Evolutionary conservation across 2,113 vertebrate genomes (phyloP), one percentile per base, ranked within the genome.

Genomic region (Peromyscus maniculatus): DNA sequence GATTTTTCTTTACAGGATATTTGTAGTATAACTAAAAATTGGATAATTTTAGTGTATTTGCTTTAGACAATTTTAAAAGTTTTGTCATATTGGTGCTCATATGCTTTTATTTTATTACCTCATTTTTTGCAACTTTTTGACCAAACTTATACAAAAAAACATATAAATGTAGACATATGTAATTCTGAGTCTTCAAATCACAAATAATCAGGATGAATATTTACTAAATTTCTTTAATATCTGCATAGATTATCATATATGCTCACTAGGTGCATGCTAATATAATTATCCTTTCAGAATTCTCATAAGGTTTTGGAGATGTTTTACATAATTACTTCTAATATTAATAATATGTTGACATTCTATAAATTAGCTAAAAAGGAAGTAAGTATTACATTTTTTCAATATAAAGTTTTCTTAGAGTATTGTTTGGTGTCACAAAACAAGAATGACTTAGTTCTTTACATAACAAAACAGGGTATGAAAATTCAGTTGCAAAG

Each of bases 161-260:
- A 0, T 17, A 69, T 67, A 80, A 88, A 62, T 0, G 16, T 52
- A 0, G 36, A 19, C n/a, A 24, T 66, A 67, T 55, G 91, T 64
- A 77, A 92, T 71, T 82, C 66, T 80, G 3, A 62, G 39, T 43
- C 3, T 80, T 90, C 87, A 87, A 83, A 72, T 91, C 16, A 95
- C 17, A 92, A 46, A 80, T 59, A 59, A 66, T 83, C 55, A 79
- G n/a, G 1, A 64, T 64, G 94, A 72, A 79, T 91, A 88, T 64
- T 93, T 93, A 33, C 11, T 46, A 89, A 88, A 10, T 43, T 4
- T 55, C 55, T 79, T 2, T 0, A 28, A 43, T 74, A 0, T 7
- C 64, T 52, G 2, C 39, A 74, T 5, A 91, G 33, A 82, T 64
- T 36, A 66, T 78, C 7, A 59, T 91, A 82, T 89, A 64, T 79